Evolutionary conservation across 2,888 invertebrate genomes (phyloP).

Genomic region (Sarcophaga rosellei): DNA sequence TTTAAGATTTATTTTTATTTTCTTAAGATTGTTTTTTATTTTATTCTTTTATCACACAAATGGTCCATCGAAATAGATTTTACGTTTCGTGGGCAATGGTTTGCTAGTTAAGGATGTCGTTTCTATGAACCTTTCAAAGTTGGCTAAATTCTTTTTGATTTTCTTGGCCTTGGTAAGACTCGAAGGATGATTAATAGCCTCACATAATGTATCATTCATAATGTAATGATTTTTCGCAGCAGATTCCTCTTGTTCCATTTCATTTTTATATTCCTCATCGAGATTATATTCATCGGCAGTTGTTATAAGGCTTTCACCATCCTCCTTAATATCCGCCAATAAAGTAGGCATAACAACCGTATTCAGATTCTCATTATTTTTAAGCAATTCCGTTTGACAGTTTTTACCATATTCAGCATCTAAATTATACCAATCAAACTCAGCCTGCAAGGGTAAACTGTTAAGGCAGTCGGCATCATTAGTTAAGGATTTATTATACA

Average conservation of each 20-base stretch:
- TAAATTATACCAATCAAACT: conserved; percentile 81
- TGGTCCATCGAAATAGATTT: conserved; percentile 80
- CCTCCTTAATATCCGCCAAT: conserved; percentile 76
- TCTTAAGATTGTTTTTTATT: conserved; percentile 14
- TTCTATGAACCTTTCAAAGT: conserved; percentile 80
- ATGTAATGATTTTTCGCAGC: conserved; percentile 32
- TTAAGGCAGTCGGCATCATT: conserved; percentile 57
- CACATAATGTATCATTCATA: conserved; percentile 46
- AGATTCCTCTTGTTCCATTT: conserved; percentile 39
- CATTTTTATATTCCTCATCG: conserved; percentile 78
- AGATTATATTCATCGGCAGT: conserved; percentile 80
- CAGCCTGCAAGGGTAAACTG: conserved; percentile 78
- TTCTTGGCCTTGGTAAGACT: conserved; percentile 71
- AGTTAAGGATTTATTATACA: conserved; percentile 18
- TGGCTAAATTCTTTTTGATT: conserved; percentile 75
- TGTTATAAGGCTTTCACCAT: conserved; percentile 72
- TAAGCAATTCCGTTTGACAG: conserved; percentile 71
- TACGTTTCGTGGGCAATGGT: conserved; percentile 79
- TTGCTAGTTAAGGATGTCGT: conserved; percentile 73
- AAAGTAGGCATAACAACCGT: conserved; percentile 67
- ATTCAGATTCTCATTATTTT: conserved; percentile 71
- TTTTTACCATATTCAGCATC: conserved; percentile 79
- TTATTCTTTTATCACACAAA: conserved; percentile 76
- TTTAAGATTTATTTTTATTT: not conserved
- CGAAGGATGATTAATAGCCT: conserved; percentile 61